These are phyloP conservation scores for Netelia melanura DNA, from an alignment of 2,888 invertebrate species.

Conservation along the genomic window DNA sequence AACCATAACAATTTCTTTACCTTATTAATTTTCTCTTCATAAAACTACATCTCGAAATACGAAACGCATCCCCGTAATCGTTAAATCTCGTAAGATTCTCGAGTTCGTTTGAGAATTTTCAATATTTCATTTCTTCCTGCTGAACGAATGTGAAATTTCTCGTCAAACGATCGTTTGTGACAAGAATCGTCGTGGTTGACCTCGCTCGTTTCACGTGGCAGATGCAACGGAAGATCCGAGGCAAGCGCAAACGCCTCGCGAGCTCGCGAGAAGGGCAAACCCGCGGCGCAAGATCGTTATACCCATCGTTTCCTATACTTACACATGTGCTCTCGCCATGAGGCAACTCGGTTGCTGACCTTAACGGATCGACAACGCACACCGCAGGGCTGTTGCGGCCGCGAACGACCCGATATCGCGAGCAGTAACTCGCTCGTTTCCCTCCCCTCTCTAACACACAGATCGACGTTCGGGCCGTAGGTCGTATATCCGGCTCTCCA, in stretches of 20 bases:
- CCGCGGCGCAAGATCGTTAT: slow-evolving; percentile 58
- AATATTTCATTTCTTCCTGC: background rate
- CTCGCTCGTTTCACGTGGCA: too few relatives aligned
- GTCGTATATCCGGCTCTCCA: slow-evolving; percentile 42
- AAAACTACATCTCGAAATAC: too few relatives aligned
- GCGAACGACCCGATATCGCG: slow-evolving; percentile 60
- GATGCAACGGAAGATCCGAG: slow-evolving; percentile 30
- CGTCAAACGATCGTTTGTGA: too few relatives aligned
- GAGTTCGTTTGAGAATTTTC: background rate
- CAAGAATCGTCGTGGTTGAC: too few relatives aligned
- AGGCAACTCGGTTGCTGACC: slow-evolving; percentile 70
- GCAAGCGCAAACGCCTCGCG: slow-evolving; percentile 28
- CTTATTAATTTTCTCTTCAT: background rate
- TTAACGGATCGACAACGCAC: slow-evolving; percentile 70
- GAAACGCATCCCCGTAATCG: too few relatives aligned
- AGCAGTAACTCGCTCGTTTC: slow-evolving; percentile 48
- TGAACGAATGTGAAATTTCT: too few relatives aligned
- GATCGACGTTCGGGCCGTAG: slow-evolving; percentile 33
- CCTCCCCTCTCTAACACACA: background rate
- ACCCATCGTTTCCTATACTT: slow-evolving; percentile 55
- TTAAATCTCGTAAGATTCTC: too few relatives aligned
- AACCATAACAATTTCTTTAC: background rate
- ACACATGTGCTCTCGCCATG: slow-evolving; percentile 39
- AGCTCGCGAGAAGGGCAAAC: slow-evolving; percentile 43
- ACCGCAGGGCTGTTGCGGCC: slow-evolving; percentile 54